Evolutionary conservation across 2,113 vertebrate species (phyloP).

Genomic region (Clarias gariepinus): DNA sequence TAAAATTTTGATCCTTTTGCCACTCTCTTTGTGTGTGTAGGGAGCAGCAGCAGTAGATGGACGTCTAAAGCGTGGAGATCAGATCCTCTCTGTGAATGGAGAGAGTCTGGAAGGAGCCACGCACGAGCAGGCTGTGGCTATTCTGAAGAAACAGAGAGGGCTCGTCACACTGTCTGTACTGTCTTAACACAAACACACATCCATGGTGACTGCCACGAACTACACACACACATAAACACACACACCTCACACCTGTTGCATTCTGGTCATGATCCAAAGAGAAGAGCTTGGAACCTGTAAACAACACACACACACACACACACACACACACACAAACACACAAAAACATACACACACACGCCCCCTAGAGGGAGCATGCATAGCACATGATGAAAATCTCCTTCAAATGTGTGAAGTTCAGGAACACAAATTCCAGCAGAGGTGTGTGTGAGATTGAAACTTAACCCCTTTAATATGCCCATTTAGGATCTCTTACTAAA

Average conservation of each 20-base stretch:
- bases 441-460: background rate
- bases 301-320: background rate
- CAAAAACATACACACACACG: background rate
- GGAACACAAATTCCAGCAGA: background rate
- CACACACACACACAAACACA: background rate
- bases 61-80: constrained; percentile 86
- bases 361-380: background rate
- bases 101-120: constrained; percentile 86
- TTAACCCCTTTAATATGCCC: background rate
- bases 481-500: background rate
- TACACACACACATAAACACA: constrained; percentile 4
- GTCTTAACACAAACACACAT: constrained; percentile 68
- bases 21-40: constrained; percentile 60
- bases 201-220: background rate
- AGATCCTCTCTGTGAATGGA: constrained; percentile 87
- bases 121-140: constrained; percentile 88
- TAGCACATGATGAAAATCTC: background rate
- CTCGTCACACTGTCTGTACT: constrained; percentile 80
- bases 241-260: background rate
- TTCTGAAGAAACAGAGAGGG: constrained; percentile 87
- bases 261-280: background rate
- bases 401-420: background rate
- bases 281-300: background rate
- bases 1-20: background rate
- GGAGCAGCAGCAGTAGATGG: constrained; percentile 89